A percentile compares a stretch with the other conserved stretches of the same genome.
phyloP scores from a whole-genome alignment of 1,140 invertebrate species.

The Saccostrea glomerata region DNA sequence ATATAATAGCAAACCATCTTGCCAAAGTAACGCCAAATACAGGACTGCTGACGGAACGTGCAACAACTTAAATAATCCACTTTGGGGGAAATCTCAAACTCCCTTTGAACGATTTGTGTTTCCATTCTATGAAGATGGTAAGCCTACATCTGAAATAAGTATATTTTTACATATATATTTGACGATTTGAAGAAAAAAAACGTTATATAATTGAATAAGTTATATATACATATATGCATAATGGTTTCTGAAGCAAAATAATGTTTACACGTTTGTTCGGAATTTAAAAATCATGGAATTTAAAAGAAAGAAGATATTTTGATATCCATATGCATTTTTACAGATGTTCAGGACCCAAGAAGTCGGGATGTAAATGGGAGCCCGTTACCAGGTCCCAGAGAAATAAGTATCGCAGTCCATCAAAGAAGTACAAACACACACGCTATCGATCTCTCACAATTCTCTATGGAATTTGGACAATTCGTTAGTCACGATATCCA shows the following conservation, averaged over 20 bases:
- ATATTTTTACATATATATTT: no score
- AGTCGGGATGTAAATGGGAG: slow-evolving; percentile 29
- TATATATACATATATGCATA: no score
- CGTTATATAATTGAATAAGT: no score
- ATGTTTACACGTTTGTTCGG: no score
- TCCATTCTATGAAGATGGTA: slow-evolving; percentile 91
- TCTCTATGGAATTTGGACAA: slow-evolving; percentile 66
- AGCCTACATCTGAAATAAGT: slow-evolving; percentile 60
- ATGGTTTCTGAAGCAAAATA: no score
- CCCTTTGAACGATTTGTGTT: slow-evolving; percentile 88
- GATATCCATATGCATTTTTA: not conserved
- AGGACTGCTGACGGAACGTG: slow-evolving; percentile 89
- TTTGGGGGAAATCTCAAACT: slow-evolving; percentile 88
- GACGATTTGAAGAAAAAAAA: no score
- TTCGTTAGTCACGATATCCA: slow-evolving; percentile 68
- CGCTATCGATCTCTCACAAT: slow-evolving; percentile 48
- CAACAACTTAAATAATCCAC: slow-evolving; percentile 91
- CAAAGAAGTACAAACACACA: not conserved
- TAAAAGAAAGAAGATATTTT: no score
- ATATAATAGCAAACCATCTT: not conserved
- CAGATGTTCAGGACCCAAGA: slow-evolving; percentile 48
- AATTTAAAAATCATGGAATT: no score
- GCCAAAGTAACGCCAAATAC: slow-evolving; percentile 34
- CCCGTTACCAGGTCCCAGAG: slow-evolving; percentile 54
- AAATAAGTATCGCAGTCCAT: slow-evolving; percentile 56